Evolutionary conservation across 2,888 invertebrate species (phyloP), one percentile per base, ranked within the genome.

Genomic region (Aethes cnicana): DNA sequence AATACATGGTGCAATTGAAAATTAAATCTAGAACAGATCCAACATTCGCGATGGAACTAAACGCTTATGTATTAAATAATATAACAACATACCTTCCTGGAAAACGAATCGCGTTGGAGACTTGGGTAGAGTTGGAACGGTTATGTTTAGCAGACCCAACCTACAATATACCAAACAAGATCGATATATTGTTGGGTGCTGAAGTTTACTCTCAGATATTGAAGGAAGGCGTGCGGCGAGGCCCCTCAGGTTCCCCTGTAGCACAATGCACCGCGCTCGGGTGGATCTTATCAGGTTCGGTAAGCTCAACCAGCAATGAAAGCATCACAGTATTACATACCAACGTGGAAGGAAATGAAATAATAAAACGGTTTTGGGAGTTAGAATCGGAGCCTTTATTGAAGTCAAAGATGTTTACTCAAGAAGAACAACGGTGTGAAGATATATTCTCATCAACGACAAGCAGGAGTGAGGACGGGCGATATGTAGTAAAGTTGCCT

Each of bases 311-410:
- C n/a, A 17, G 44, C 14, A 4, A 41, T 18, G 8, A 35, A 32
- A 41, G 4, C 6, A 20, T 48, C 7, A 36, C 28, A 9, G 49
- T 43, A n/a, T 12, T 58, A 7, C 57, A 58, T 41, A 9, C 46
- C 1, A 30, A 55, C 2, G 1, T 48, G 0, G 41, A 43, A 14
- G 53, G 47, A 9, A 47, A 59, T 11, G 58, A 61, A 2, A 5
- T 57, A 0, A 18, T 62, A 1, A 57, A 56, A 28, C 47, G n/a
- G 17, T 62, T 62, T 53, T 64, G 61, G 63, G 61, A 63, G 25
- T 1, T 64, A 5, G 66, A 66, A 50, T 37, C 59, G 0, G 59
- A 62, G 23, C 39, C 47, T 5, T 28, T 14, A 7, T 6, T 11
- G 3, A 9, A 2, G 7, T 47, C 42, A 1, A 57, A 43, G 25